Percentiles rank a stretch among this genome's conserved stretches.
Evolutionary conservation across 2,797 vertebrate genomes (phyloP).

Genomic region (Hypotaenidia philippensis): DNA sequence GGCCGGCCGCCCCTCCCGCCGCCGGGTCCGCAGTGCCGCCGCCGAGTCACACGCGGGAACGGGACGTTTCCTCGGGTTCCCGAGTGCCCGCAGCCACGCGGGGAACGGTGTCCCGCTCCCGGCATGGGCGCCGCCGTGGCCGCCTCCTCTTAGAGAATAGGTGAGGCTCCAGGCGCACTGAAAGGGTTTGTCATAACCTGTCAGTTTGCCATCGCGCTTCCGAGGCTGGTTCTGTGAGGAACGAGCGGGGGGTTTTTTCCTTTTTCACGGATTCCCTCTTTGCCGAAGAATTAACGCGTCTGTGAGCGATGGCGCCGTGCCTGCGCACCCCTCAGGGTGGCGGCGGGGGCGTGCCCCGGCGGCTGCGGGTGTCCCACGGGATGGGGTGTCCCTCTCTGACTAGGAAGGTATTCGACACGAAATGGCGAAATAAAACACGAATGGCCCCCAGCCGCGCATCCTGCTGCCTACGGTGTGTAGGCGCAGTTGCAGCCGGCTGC

Average conservation of each 20-base stretch:
- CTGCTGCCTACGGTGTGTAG: neutral
- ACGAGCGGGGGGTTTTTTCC: neutral
- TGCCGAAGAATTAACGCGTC: neutral
- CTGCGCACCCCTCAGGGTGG: neutral
- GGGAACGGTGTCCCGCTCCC: neutral
- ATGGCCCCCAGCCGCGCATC: neutral
- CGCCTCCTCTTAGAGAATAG: neutral
- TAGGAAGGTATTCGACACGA: neutral
- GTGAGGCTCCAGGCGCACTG: neutral
- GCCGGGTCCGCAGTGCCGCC: fast-evolving
- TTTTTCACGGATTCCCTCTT: neutral
- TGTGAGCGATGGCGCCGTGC: neutral
- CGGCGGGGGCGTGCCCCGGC: neutral
- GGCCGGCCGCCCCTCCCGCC: no score
- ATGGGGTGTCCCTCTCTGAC: neutral
- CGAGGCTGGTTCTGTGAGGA: neutral
- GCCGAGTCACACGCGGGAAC: neutral
- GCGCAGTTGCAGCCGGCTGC: neutral
- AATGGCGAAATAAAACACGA: neutral
- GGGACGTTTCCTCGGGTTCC: neutral
- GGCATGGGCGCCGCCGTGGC: neutral
- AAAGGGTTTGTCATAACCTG: neutral
- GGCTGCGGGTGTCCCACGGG: neutral
- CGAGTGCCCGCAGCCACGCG: neutral
- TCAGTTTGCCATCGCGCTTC: neutral